phyloP scores from a whole-genome alignment of 2,888 invertebrate species.

The Molorchus minor region DNA sequence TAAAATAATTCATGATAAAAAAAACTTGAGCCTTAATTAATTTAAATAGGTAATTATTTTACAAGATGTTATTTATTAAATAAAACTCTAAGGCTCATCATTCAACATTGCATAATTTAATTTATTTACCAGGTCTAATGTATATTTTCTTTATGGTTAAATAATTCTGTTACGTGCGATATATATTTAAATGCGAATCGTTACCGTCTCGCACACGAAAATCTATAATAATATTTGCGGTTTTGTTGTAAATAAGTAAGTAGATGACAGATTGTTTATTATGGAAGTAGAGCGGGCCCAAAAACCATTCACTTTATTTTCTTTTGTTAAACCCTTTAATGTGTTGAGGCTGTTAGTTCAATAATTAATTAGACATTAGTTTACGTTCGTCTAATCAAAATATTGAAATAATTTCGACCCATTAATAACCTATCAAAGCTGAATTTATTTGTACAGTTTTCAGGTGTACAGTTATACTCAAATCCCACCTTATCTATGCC shows the following conservation, averaged over 20 bases:
- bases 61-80: constrained; percentile 15
- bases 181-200: constrained; percentile 33
- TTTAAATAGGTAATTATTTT: constrained; percentile 34
- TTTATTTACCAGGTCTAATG: constrained; percentile 23
- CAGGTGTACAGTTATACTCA: no score
- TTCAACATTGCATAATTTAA: constrained; percentile 34
- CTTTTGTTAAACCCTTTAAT: constrained; percentile 23
- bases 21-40: constrained; percentile 29
- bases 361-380: constrained; percentile 19
- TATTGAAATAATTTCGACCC: constrained; percentile 12
- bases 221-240: constrained; percentile 35
- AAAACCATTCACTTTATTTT: constrained; percentile 28
- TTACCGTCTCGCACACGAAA: constrained; percentile 30
- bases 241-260: constrained; percentile 35
- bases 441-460: no score
- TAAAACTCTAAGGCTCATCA: constrained; percentile 11
- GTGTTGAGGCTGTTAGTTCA: constrained; percentile 23
- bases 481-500: no score
- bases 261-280: constrained; percentile 27
- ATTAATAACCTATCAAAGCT: background rate
- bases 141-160: constrained; percentile 39
- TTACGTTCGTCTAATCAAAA: constrained; percentile 18
- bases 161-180: constrained; percentile 33
- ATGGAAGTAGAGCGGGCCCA: constrained; percentile 13
- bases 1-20: constrained; percentile 36